These are phyloP conservation scores for Listronotus bonariensis DNA, from an alignment of 1,140 invertebrate genomes.

Conservation along the genomic window DNA sequence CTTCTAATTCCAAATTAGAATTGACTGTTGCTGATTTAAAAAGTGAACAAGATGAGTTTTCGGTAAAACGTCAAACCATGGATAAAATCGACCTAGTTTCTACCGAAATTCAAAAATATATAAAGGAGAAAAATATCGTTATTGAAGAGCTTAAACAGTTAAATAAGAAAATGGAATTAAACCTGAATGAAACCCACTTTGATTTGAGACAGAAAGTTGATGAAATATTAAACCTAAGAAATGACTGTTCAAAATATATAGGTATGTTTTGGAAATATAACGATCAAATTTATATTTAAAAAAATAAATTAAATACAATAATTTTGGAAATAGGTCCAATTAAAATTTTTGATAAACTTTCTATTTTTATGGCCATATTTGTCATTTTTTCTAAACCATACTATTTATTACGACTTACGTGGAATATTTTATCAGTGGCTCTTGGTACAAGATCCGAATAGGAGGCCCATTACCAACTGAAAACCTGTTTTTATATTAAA, in stretches of 20 bases:
- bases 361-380: too few species aligned
- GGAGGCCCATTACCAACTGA: too few species aligned
- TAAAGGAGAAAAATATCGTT: not conserved
- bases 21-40: not conserved
- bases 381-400: too few species aligned
- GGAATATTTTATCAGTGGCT: too few species aligned
- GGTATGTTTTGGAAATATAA: too few species aligned
- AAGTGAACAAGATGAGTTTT: not conserved
- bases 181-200: not conserved
- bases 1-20: not conserved
- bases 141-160: constrained; percentile 1
- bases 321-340: too few species aligned
- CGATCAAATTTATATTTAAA: not conserved
- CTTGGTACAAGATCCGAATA: too few species aligned
- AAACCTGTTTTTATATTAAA: too few species aligned
- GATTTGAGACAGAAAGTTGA: constrained; percentile 1
- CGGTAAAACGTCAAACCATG: not conserved
- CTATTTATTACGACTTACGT: too few species aligned
- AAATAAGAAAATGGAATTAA: not conserved
- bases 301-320: too few species aligned
- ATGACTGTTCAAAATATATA: not conserved
- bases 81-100: not conserved
- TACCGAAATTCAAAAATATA: not conserved
- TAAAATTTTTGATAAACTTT: too few species aligned
- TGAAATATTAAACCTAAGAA: constrained; percentile 1